Percentiles rank a stretch among this genome's conserved stretches.
These are phyloP conservation scores for Bombus pyrosoma DNA, from an alignment of 1,140 invertebrate species.

Conservation along the genomic window DNA sequence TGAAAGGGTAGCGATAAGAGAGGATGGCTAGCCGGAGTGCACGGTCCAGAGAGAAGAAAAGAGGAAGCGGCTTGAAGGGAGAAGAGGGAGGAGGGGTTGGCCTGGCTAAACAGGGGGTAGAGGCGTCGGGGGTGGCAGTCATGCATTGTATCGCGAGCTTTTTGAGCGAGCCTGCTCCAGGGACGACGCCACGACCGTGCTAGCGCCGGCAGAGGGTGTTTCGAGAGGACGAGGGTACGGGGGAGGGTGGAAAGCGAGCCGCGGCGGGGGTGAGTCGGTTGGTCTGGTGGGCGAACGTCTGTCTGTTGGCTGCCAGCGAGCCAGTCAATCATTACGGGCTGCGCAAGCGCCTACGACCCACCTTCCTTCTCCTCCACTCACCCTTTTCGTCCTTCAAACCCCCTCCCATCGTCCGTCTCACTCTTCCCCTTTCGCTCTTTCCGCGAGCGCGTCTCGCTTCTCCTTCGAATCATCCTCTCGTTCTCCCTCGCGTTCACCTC, in stretches of 20 bases:
- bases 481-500: constrained; percentile 36
- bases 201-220: constrained; percentile 54
- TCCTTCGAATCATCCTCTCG: not conserved
- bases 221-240: constrained; percentile 44
- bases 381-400: constrained; percentile 46
- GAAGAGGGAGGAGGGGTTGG: not conserved
- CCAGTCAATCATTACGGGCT: constrained; percentile 83
- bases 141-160: constrained; percentile 80
- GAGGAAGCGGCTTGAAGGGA: constrained; percentile 16
- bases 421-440: constrained; percentile 22
- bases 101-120: constrained; percentile 40
- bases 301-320: constrained; percentile 83
- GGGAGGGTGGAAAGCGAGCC: constrained; percentile 35
- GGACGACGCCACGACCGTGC: constrained; percentile 53
- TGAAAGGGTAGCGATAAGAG: constrained; percentile 66
- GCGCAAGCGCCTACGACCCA: constrained; percentile 76
- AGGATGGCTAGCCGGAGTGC: constrained; percentile 55
- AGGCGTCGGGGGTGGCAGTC: constrained; percentile 38
- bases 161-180: constrained; percentile 77
- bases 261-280: constrained; percentile 65
- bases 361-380: constrained; percentile 61
- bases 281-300: constrained; percentile 80
- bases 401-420: constrained; percentile 12
- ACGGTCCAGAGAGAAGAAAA: constrained; percentile 65
- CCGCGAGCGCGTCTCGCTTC: constrained; percentile 25